Percentiles rank a stretch among this genome's conserved stretches.
Conservation (phyloP, 2,113 vertebrate genomes). For the Callipepla squamata region DNA sequence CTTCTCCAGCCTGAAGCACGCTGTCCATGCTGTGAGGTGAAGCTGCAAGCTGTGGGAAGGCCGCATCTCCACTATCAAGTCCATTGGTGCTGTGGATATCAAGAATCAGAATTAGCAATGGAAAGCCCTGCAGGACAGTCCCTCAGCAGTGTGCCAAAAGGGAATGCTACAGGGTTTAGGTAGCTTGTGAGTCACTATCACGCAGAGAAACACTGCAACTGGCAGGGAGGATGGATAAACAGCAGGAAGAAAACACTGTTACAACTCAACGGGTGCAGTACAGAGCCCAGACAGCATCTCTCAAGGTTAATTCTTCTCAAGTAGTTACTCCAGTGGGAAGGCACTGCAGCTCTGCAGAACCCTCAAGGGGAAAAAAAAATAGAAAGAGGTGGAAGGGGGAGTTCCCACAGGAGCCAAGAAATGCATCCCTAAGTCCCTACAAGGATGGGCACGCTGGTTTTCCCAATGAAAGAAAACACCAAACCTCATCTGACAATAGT, state of each 20-base stretch:
- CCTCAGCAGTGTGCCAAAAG: neutral
- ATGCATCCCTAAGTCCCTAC: accelerated
- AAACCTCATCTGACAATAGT: neutral
- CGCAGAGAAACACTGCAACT: neutral
- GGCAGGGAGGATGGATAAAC: neutral
- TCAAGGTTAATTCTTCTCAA: neutral
- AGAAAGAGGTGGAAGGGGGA: neutral
- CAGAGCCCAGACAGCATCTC: neutral
- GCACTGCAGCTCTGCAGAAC: neutral
- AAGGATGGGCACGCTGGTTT: neutral
- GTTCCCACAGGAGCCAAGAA: neutral
- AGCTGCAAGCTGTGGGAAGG: slow-evolving; percentile 87
- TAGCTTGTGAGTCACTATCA: neutral
- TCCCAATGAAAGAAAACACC: neutral
- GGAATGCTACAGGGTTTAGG: neutral
- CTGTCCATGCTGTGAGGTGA: slow-evolving; percentile 97
- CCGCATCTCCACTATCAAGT: slow-evolving; percentile 86
- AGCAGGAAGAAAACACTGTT: neutral
- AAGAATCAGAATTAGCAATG: neutral
- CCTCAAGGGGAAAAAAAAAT: neutral
- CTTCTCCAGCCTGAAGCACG: slow-evolving; percentile 89
- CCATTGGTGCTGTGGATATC: slow-evolving; percentile 78
- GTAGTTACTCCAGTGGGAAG: neutral
- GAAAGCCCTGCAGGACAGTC: neutral
- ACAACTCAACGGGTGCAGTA: neutral